Percentiles rank a stretch among this genome's conserved stretches.
Evolutionary conservation across 1,140 invertebrate species (phyloP).

Genomic region (Aporrectodea caliginosa): DNA sequence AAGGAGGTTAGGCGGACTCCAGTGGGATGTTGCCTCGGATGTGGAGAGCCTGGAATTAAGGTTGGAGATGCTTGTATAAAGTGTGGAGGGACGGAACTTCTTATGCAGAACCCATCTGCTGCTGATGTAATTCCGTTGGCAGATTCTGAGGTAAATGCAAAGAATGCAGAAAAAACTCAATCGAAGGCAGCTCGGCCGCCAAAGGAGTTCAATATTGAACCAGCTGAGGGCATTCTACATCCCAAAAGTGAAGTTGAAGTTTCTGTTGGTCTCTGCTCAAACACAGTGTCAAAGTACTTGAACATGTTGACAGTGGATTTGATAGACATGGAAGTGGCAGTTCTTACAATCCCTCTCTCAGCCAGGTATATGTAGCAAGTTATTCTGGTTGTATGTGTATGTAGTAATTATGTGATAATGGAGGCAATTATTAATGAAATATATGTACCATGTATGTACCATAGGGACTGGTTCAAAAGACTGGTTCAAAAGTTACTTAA

Average conservation of each 20-base stretch:
- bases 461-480: no score
- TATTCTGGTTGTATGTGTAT: no score
- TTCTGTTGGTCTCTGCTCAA: constrained; percentile 51
- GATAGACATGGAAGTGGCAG: constrained; percentile 52
- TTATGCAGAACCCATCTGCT: not conserved
- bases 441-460: no score
- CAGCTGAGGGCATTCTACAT: constrained; percentile 45
- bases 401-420: no score
- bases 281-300: constrained; percentile 53
- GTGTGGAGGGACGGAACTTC: not conserved
- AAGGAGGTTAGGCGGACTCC: no score
- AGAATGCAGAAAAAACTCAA: no score
- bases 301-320: constrained; percentile 53
- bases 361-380: no score
- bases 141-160: no score
- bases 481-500: no score
- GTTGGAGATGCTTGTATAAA: not conserved
- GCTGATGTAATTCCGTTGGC: no score
- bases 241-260: constrained; percentile 50
- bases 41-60: not conserved
- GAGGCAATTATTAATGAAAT: no score
- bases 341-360: constrained; percentile 50
- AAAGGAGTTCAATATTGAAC: constrained; percentile 53
- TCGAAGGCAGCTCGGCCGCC: no score
- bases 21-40: not conserved